A percentile compares a stretch with the other conserved stretches of the same genome.
Conservation (phyloP, 2,888 invertebrate species). For the Anthrax anthrax region DNA sequence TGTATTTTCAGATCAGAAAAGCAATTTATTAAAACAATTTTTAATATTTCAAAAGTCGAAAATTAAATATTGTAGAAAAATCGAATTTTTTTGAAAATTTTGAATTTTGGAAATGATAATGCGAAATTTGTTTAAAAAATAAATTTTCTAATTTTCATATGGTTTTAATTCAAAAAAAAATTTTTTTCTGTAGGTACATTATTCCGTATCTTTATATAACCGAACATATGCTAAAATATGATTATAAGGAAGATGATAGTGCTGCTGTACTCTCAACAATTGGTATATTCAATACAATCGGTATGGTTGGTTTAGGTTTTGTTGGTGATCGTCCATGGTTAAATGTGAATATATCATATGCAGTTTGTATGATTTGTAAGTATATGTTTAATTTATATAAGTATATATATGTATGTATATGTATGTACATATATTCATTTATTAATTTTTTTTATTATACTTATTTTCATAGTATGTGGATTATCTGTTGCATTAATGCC, state of each 20-base stretch:
- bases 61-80: too few relatives aligned
- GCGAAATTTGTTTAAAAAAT: too few relatives aligned
- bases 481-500: constrained; percentile 31
- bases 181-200: constrained; percentile 55
- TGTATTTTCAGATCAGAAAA: too few relatives aligned
- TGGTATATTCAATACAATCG: constrained; percentile 79
- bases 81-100: too few relatives aligned
- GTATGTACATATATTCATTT: background rate
- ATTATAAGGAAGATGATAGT: constrained; percentile 55
- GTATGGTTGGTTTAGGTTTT: constrained; percentile 78
- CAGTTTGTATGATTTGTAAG: constrained; percentile 50
- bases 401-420: background rate
- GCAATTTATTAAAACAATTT: too few relatives aligned
- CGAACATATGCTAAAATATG: constrained; percentile 61
- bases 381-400: constrained; percentile 1
- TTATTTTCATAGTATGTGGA: constrained; percentile 25
- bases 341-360: constrained; percentile 70
- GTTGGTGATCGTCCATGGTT: constrained; percentile 76
- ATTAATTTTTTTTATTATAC: background rate
- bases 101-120: too few relatives aligned
- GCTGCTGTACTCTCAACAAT: constrained; percentile 73
- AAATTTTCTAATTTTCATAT: too few relatives aligned
- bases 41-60: too few relatives aligned
- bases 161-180: background rate
- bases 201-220: constrained; percentile 90